phyloP scores from a whole-genome alignment of 2,888 invertebrate species.

The Lottia scabra region DNA sequence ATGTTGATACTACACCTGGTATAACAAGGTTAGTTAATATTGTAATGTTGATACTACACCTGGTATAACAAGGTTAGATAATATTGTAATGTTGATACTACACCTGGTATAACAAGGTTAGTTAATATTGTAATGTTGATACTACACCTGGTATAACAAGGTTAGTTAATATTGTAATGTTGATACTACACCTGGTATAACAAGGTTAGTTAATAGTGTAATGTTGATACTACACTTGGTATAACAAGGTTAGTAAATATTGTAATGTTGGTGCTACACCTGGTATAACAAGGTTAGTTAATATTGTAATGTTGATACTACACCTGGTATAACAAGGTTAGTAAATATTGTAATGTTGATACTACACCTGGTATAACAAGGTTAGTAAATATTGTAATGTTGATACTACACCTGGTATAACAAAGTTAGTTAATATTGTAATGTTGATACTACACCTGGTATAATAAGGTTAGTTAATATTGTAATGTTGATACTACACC shows the following conservation, averaged over 20 bases:
- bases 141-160: slow-evolving; percentile 94
- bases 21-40: slow-evolving; percentile 79
- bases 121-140: slow-evolving; percentile 93
- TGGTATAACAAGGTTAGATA: too few species aligned
- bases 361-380: too few species aligned
- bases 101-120: too few species aligned
- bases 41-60: background rate
- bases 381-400: slow-evolving; percentile 88
- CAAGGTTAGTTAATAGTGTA: too few species aligned
- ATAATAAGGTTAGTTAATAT: too few species aligned
- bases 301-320: background rate
- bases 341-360: too few species aligned
- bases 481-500: too few species aligned
- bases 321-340: too few species aligned
- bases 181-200: too few species aligned
- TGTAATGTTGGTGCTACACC: slow-evolving; percentile 96
- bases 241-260: slow-evolving; percentile 74
- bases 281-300: slow-evolving; percentile 84
- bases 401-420: slow-evolving; percentile 94
- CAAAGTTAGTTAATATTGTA: slow-evolving; percentile 74
- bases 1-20: slow-evolving; percentile 94
- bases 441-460: background rate
- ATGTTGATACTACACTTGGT: too few species aligned
- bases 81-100: too few species aligned
- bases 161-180: slow-evolving; percentile 66